Base-by-base conservation (phyloP, 2,888 invertebrate genomes). In the Drosophila macrospina region DNA sequence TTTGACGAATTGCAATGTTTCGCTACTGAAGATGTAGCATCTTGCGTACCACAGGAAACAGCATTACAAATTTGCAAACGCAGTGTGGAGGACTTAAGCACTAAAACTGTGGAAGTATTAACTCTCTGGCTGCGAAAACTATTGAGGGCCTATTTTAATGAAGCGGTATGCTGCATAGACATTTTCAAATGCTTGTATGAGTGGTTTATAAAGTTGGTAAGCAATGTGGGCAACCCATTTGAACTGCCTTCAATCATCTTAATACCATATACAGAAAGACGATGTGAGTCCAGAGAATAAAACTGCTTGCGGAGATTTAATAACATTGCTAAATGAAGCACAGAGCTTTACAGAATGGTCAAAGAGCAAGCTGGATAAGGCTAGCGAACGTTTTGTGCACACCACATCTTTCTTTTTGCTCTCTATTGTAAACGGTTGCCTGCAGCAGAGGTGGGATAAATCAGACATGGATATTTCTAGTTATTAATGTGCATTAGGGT, bases 51-150 rank as follows among this genome's bases (percentile, higher is more conserved):
- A 42, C 69, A 28, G 1, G 36, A 69, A 16, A 26, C 56, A 0
- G 86, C 83, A 3, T 10, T 83, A 2, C 50, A 55, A 5, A 60
- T 72, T 7, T 77, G 80, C 63, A 52, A 44, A 0, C 62, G 63
- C 32, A 69, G 66, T 20, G 4, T 86, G 7, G 7, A 48, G 0
- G 11, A 70, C 13, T 20, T 48, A 0, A 63, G 57, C 4, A 30
- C 48, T 0, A 67, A 32, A 47, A 36, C 39, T 13, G 54, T 34
- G 3, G 74, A 79, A 4, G 56, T 84, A 6, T 54, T 86, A 15
- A 36, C 59, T 24, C 26, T 85, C 10, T 86, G 86, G 86, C 32
- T 85, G 2, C 65, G 45, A 4, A 86, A 84, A 47, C 50, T 86
- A 5, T 54, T 86, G 1, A 63, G 69, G 50, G 71, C 66, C 1